Conservation (phyloP, 92 coral and sea anemone genomes). For the Epizoanthus rinbou region DNA sequence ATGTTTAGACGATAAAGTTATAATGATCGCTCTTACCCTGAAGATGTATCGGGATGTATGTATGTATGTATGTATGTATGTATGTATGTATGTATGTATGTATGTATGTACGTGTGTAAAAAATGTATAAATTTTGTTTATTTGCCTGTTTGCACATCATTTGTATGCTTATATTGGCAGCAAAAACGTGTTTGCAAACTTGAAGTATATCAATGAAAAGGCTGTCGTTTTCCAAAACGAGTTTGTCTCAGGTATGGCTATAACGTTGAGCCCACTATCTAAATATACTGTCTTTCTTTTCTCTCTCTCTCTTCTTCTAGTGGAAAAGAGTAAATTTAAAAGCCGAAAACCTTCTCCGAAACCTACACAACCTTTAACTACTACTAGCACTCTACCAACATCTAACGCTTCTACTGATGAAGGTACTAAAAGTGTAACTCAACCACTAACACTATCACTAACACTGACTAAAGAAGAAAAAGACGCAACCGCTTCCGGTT, state of each 20-base stretch:
- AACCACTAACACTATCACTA: slow-evolving; percentile 14
- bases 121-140: background rate
- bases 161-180: background rate
- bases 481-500: slow-evolving; percentile 20
- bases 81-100: background rate
- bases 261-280: slow-evolving; percentile 9
- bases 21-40: too few species aligned
- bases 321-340: slow-evolving; percentile 44
- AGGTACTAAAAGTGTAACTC: slow-evolving; percentile 31
- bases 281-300: slow-evolving; percentile 38
- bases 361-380: slow-evolving; percentile 45
- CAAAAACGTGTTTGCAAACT: background rate
- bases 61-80: background rate
- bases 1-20: too few species aligned
- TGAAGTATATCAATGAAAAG: background rate
- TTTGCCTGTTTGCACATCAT: background rate
- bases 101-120: background rate
- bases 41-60: background rate
- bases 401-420: slow-evolving; percentile 23
- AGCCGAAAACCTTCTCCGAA: slow-evolving; percentile 44
- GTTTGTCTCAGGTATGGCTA: background rate
- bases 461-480: slow-evolving; percentile 21
- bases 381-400: slow-evolving; percentile 45
- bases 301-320: slow-evolving; percentile 39
- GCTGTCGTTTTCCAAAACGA: background rate